Evolutionary conservation across 2,888 invertebrate species (phyloP), one percentile per base, ranked within the genome.

Genomic region (Micoletzkya japonica): DNA sequence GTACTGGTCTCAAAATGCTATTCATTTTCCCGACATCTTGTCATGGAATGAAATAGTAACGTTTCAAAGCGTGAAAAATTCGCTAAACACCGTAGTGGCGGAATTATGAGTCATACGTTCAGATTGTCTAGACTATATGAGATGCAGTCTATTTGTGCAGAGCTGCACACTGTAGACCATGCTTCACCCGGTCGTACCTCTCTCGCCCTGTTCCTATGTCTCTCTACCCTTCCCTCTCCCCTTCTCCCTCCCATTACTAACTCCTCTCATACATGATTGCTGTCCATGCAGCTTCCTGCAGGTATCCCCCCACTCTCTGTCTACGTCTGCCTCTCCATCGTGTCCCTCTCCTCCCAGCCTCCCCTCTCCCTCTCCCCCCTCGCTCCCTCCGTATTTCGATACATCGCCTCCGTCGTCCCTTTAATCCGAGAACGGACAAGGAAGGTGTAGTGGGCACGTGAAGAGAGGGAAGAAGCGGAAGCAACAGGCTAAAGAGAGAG

Each of bases 311-410:
- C 64, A 30, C 64, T 64, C 2, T 4, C 49, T 44, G 49, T 64
- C 64, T 64, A 30, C 50, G 1, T 49, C 64, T 1, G 49, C 20
- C 49, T 44, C 64, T 44, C 64, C 24, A 28, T 30, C 32, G 7
- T 24, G 17, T 14, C 26, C 24, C 17, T 14, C 54, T 14, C 54
- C 7, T 54, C 54, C 54, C 14, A 10, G 17, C 54, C 7, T 54
- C 24, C 54, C 54, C 20, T 54, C 54, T 14, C 54, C 44, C 10
- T 44, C 17, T 20, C 44, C 17, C 44, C 44, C 44, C 17, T 44
- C 44, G 10, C 44, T 44, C 44, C 17, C 44, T 44, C 10, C 44
- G 10, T 20, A 14, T 44, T 20, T 44, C 17, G 20, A 14, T 14
- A 20, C 44, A 44, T 20, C 10, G 20, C 14, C 17, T 44, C 10